Base-by-base conservation (phyloP, 2,797 vertebrate genomes). In the Falco columbarius region DNA sequence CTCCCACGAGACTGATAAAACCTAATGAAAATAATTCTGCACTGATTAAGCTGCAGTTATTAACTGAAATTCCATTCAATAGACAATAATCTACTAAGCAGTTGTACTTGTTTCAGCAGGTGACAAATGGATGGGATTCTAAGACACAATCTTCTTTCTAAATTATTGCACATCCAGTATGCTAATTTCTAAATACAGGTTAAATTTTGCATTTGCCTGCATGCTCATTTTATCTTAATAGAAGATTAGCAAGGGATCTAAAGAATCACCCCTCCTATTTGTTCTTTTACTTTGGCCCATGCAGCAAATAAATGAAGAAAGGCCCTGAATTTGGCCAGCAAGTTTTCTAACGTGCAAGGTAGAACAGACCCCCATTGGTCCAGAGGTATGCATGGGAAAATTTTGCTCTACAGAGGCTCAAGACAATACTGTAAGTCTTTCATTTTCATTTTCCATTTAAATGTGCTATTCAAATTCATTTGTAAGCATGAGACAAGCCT, bases 1-100 rank as follows among this genome's bases (percentile, higher is more conserved):
- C 83, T 95, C 73, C 90, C 73, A 89, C 49, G 51, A 94, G 52
- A 92, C 70, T 80, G 59, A 79, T 24, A 79, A 55, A 92, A 24
- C 14, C 49, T 86, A 89, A 89, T 67, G 51, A 94, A 95, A 95
- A 90, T 70, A 81, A 90, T 30, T 49, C 58, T 73, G 29, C 23
- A 44, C 16, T 61, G 38, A 89, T 89, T 70, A 87, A 93, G 63
- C 18, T 71, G 30, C 23, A 65, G 36, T 72, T 86, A 79, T 36
- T 56, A 86, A 81, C 12, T 38, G 30, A 90, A 95, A 90, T 71
- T 70, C 54, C 44, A 70, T 59, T 73, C 73, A 67, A 62, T 36
- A 91, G 42, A 77, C 90, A 79, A 81, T 73, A 84, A 84, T 54
- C n/a, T 81, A 29, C 59, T 73, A 59, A 82, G 73, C 52, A 92